Evolutionary conservation across 2,888 invertebrate genomes (phyloP).

Genomic region (Phengaris alcon): DNA sequence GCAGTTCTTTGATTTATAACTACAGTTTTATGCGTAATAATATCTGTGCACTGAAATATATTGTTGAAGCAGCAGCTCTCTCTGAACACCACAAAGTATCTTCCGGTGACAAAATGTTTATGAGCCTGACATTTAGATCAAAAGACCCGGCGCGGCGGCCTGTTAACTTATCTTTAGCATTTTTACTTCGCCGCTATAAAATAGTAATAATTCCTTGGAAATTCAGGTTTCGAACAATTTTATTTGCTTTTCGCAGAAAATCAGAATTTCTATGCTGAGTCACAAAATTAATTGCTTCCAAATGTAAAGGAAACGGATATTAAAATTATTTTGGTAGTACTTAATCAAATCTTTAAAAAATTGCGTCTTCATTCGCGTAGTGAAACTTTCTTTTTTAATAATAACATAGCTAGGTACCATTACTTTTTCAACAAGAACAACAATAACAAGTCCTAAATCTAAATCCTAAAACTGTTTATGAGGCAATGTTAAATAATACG

Average conservation of each 20-base stretch:
- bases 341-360: not conserved
- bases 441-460: too few species aligned
- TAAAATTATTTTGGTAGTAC: not conserved
- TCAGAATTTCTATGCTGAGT: not conserved
- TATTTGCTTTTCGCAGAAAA: constrained; percentile 5
- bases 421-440: too few species aligned
- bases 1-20: not conserved
- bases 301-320: not conserved
- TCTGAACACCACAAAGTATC: not conserved
- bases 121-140: constrained; percentile 26
- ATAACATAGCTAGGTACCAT: too few species aligned
- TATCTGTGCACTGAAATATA: constrained; percentile 4
- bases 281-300: not conserved
- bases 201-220: constrained; percentile 11
- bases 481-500: too few species aligned
- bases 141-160: constrained; percentile 8
- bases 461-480: too few species aligned
- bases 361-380: too few species aligned
- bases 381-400: too few species aligned
- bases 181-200: constrained; percentile 22
- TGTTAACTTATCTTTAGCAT: constrained; percentile 22
- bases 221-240: constrained; percentile 4
- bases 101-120: constrained; percentile 28
- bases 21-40: not conserved
- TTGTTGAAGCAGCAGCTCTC: not conserved